Percentiles rank a stretch among this genome's conserved stretches.
phyloP scores from a whole-genome alignment of 2,888 invertebrate species.

The Pandemis heparana region DNA sequence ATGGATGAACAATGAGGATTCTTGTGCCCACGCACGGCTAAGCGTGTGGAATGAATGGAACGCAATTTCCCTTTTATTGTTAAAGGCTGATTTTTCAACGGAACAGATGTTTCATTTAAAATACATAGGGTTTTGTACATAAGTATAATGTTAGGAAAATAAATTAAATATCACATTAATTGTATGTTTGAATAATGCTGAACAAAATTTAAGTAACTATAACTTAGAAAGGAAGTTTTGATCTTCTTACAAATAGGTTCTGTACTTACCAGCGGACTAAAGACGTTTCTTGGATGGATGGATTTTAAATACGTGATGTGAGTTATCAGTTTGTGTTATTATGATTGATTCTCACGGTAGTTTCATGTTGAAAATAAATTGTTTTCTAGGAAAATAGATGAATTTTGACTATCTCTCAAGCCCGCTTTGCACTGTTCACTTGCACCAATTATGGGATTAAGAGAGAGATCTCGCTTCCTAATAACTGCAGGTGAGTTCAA shows the following conservation, averaged over 20 bases:
- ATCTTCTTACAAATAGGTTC: no score
- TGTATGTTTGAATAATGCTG: no score
- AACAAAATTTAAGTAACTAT: neutral
- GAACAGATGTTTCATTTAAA: neutral
- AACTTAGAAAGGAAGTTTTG: neutral
- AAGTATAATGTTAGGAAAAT: no score
- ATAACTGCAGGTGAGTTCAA: slow-evolving; percentile 28
- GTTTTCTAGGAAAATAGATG: no score
- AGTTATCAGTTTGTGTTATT: no score
- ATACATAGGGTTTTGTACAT: neutral
- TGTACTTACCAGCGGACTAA: no score
- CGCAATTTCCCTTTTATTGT: neutral
- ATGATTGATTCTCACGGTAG: no score
- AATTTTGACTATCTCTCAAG: no score
- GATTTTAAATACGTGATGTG: no score
- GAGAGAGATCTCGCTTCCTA: slow-evolving; percentile 36
- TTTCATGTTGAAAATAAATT: no score
- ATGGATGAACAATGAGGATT: neutral
- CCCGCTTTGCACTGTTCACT: slow-evolving; percentile 2
- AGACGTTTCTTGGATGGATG: no score
- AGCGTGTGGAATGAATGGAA: neutral
- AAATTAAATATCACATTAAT: no score
- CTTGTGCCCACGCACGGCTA: neutral
- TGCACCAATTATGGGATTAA: slow-evolving; percentile 27
- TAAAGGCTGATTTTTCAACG: neutral